Evolutionary conservation across 2,888 invertebrate species (phyloP).

Genomic region (Nemotelus nigrinus): DNA sequence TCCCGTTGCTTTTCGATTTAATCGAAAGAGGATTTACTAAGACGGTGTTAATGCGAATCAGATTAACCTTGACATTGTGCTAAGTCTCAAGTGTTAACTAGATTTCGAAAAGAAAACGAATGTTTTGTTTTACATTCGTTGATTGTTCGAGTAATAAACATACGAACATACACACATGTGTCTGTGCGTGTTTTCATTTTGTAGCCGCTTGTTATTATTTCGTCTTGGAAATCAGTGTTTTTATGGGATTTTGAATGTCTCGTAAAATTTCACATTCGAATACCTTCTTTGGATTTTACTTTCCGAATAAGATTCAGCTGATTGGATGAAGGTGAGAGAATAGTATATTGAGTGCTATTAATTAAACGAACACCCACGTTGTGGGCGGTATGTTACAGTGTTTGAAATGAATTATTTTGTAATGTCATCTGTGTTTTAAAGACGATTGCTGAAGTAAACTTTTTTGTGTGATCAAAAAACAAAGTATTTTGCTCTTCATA

Average conservation of each 20-base stretch:
- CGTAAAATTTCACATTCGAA: slow-evolving; percentile 27
- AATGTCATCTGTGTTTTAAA: no score
- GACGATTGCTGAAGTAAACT: no score
- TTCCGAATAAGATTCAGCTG: slow-evolving; percentile 12
- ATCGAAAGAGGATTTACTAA: not conserved
- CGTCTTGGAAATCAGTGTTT: not conserved
- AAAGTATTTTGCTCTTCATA: no score
- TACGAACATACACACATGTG: no score
- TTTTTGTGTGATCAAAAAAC: no score
- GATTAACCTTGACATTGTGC: slow-evolving; percentile 43
- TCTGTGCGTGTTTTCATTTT: no score
- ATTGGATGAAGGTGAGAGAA: slow-evolving; percentile 19
- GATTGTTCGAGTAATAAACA: no score
- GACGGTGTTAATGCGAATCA: slow-evolving; percentile 26
- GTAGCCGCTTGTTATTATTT: no score
- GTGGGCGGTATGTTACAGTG: slow-evolving; percentile 8
- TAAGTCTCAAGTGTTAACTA: not conserved
- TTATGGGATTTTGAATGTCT: slow-evolving; percentile 35
- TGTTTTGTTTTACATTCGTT: slow-evolving; percentile 9
- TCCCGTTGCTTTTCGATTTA: not conserved
- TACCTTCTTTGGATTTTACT: slow-evolving; percentile 23
- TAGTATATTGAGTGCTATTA: slow-evolving; percentile 14
- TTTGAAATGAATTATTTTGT: not conserved
- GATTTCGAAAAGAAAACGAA: slow-evolving; percentile 9
- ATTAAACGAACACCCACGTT: slow-evolving; percentile 26